phyloP scores from a whole-genome alignment of 2,113 vertebrate species.

The Ceyx cyanopectus region DNA sequence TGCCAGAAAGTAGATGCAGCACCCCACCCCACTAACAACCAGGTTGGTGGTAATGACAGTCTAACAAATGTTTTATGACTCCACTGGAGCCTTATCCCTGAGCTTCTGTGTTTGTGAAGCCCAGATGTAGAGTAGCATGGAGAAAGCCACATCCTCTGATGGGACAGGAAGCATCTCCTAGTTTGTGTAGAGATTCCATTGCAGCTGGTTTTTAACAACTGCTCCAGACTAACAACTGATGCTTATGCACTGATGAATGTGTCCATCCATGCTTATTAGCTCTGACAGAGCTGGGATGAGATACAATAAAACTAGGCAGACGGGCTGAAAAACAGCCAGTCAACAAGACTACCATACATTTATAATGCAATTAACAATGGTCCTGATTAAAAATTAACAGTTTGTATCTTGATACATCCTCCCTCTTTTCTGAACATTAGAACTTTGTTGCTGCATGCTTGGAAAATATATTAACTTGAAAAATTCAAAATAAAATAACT shows the following conservation, averaged over 20 bases:
- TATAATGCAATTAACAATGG: neutral
- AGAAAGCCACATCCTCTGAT: neutral
- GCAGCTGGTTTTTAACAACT: conserved; percentile 1
- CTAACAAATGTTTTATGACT: conserved; percentile 34
- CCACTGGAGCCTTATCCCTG: conserved; percentile 4
- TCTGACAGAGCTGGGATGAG: neutral
- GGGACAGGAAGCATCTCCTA: neutral
- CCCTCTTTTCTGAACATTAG: neutral
- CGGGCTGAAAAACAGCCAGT: neutral
- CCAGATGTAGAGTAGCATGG: neutral
- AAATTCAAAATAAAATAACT: neutral
- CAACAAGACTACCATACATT: neutral
- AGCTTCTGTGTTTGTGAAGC: conserved; percentile 10
- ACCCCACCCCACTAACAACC: conserved; percentile 58
- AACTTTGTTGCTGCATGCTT: neutral
- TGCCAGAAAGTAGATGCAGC: conserved; percentile 11
- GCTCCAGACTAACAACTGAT: neutral
- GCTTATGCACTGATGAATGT: neutral
- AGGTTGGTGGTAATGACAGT: conserved; percentile 39
- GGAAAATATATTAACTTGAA: neutral
- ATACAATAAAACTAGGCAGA: neutral
- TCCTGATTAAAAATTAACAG: neutral
- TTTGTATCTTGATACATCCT: neutral
- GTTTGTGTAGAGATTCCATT: neutral
- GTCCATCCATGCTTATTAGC: neutral